Conservation (phyloP, 1,140 invertebrate species). For the Pissodes strobi region DNA sequence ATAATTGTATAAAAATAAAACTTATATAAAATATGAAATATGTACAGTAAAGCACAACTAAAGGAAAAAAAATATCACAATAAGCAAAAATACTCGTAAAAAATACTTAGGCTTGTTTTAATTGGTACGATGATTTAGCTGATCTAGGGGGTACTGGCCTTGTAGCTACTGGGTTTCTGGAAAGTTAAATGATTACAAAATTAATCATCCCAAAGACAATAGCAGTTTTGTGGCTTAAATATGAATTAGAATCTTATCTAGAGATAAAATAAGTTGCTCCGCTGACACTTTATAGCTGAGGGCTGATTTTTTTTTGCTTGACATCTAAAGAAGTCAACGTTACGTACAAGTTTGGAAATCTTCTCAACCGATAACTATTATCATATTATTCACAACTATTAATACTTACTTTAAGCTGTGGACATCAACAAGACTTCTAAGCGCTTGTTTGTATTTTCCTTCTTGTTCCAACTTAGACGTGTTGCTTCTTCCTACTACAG, state of each 20-base stretch:
- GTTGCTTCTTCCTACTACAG: constrained; percentile 40
- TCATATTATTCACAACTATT: neutral
- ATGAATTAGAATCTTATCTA: too few species aligned
- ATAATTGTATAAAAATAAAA: constrained; percentile 2
- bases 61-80: constrained; percentile 26
- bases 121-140: constrained; percentile 19
- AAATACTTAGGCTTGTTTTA: constrained; percentile 18
- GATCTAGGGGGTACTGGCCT: constrained; percentile 22
- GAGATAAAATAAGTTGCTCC: too few species aligned
- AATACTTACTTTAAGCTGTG: constrained; percentile 55
- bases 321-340: too few species aligned
- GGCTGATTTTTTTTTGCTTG: too few species aligned
- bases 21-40: neutral
- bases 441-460: constrained; percentile 51
- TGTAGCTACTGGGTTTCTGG: neutral
- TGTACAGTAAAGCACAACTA: constrained; percentile 17
- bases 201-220: too few species aligned
- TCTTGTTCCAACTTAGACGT: constrained; percentile 51
- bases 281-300: too few species aligned
- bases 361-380: too few species aligned
- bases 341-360: too few species aligned
- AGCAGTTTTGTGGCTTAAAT: too few species aligned
- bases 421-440: constrained; percentile 49
- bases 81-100: constrained; percentile 14
- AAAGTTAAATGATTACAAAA: neutral